Evolutionary conservation across 2,113 vertebrate species (phyloP), one percentile per base, ranked within the genome.

Genomic region (Pelobates fuscus): DNA sequence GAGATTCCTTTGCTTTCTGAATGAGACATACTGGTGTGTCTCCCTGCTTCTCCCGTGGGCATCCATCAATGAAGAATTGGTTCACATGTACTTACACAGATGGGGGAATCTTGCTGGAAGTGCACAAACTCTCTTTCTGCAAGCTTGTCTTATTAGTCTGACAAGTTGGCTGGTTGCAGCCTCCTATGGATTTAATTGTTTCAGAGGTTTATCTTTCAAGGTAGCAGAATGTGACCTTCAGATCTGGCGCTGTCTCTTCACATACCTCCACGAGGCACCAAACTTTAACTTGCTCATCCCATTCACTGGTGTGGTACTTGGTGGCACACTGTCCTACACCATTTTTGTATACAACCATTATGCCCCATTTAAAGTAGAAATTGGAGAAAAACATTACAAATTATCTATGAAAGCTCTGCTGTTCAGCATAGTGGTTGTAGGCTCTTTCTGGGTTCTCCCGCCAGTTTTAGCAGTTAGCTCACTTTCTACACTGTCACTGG

Each of bases 1-100:
- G 54, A 89, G 87, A 61, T 89, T 88, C 81, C 81, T 90, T 69
- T 82, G 90, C 23, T 91, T 92, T 60, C 85, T 91, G 30, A 82
- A 89, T 72, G 83, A 89, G 77, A 84, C 84, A 2, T 92, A 93
- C 58, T 44, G 54, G 1, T 83, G 84, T 1, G 67, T 61, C 0
- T 84, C 86, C 67, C 32, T 93, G 66, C 78, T 91, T 32, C 78
- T 93, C 52, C 64, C 27, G 69, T 79, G 2, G 88, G 82, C 91
- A 59, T 82, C 90, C 0, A 78, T 84, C 2, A 61, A 83, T 75
- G 91, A 93, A 80, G 76, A 62, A 37, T 41, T 37, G 65, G 68
- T 23, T 24, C 20, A 20, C 18, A 14, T 29, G 8, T 17, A 12
- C 8, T 44, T 52, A 8, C 30, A 20, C 14, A 46, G 37, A n/a